Conservation (phyloP, 64 coral and sea anemone genomes). For the Montipora efflorescens region DNA sequence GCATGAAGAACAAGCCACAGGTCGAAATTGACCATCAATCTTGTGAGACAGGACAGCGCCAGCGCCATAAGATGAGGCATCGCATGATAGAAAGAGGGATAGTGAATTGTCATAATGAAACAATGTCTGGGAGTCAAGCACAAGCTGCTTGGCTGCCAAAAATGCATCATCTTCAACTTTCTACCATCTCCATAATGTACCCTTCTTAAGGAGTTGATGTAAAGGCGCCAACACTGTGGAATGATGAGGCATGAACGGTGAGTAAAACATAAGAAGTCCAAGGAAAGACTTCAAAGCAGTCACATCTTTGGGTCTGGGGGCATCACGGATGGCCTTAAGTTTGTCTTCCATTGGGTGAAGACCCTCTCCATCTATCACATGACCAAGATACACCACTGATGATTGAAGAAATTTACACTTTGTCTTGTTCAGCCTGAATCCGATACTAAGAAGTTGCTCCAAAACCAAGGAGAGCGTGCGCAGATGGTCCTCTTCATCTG, state of each 20-base stretch:
- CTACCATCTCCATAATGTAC: constrained; percentile 32
- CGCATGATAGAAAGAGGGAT: constrained; percentile 37
- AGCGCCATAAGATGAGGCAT: constrained; percentile 66
- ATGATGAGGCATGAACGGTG: constrained; percentile 56
- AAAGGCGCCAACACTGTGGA: constrained; percentile 54
- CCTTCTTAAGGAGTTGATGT: constrained; percentile 22
- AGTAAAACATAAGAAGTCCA: too few relatives aligned
- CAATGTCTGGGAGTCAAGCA: constrained; percentile 64
- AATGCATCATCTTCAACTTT: constrained; percentile 58
- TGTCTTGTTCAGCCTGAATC: too few relatives aligned
- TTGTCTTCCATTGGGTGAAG: constrained; percentile 51
- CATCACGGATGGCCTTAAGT: constrained; percentile 7
- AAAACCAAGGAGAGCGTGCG: constrained; percentile 62
- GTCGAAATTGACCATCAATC: constrained; percentile 54
- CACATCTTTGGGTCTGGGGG: constrained; percentile 44
- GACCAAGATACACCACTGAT: constrained; percentile 30
- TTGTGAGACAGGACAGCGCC: constrained; percentile 70
- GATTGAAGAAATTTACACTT: background rate
- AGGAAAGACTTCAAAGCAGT: constrained; percentile 57
- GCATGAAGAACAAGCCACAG: constrained; percentile 57
- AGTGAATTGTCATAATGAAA: constrained; percentile 65
- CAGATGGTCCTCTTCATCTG: constrained; percentile 27
- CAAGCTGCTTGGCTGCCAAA: constrained; percentile 36
- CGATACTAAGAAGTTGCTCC: constrained; percentile 29
- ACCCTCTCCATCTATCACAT: constrained; percentile 37